Evolutionary conservation across 2,797 vertebrate genomes (phyloP).

Genomic region (Pseudochirops corinnae): DNA sequence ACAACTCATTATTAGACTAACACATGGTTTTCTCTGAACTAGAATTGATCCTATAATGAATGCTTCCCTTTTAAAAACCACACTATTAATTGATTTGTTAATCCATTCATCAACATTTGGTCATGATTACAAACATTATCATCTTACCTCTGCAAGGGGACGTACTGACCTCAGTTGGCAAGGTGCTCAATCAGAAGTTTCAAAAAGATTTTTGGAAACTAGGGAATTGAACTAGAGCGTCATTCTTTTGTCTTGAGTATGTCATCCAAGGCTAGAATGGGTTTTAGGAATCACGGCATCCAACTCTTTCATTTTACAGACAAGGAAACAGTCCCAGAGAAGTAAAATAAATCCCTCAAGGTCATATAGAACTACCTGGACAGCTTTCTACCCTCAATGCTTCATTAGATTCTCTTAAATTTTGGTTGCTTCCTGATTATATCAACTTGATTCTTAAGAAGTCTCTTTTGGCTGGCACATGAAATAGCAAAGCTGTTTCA

Average conservation of each 20-base stretch:
- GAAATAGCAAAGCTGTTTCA: not conserved
- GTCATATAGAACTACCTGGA: not conserved
- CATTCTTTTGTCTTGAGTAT: not conserved
- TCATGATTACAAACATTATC: not conserved
- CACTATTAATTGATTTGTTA: not conserved
- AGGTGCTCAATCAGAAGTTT: not conserved
- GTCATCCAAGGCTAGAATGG: not conserved
- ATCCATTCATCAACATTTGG: not conserved
- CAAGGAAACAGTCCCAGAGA: not conserved
- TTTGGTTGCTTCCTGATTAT: not conserved
- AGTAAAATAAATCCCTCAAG: not conserved
- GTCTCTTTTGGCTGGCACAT: not conserved
- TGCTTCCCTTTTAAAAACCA: not conserved
- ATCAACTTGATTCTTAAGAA: not conserved
- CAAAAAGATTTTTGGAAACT: not conserved
- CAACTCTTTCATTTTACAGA: not conserved
- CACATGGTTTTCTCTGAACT: not conserved
- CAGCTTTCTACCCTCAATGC: not conserved
- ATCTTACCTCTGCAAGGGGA: not conserved
- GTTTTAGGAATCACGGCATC: not conserved
- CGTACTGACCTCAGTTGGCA: not conserved
- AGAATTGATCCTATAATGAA: not conserved
- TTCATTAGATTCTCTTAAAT: not conserved
- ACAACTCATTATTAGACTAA: not conserved
- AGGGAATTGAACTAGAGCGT: not conserved